Percentiles rank a stretch among this genome's conserved stretches.
phyloP scores from a whole-genome alignment of 2,797 vertebrate genomes.

The Lerista edwardsae region DNA sequence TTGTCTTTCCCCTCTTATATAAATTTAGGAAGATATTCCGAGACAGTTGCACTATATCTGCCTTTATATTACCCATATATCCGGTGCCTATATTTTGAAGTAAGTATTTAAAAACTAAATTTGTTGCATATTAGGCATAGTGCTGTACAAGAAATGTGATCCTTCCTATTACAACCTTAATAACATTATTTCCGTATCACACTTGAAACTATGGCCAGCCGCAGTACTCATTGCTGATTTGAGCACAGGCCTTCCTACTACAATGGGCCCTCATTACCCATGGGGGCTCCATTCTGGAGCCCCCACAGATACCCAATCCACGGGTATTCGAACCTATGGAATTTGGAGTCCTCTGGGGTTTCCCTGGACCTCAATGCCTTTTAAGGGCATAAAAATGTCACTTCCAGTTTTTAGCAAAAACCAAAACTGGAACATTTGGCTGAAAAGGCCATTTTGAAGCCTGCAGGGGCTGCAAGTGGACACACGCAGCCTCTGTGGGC shows the following conservation, averaged over 20 bases:
- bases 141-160: neutral
- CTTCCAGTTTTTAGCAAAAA: no score
- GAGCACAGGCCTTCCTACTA: neutral
- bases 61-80: slow-evolving; percentile 87
- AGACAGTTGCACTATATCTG: slow-evolving; percentile 88
- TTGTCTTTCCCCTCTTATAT: slow-evolving; percentile 9
- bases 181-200: neutral
- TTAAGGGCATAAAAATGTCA: no score
- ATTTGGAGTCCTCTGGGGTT: no score
- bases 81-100: slow-evolving; percentile 88
- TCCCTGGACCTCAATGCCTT: no score
- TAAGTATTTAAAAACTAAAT: slow-evolving; percentile 71
- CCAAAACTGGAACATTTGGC: no score
- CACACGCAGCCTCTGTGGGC: no score
- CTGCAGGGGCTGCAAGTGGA: no score
- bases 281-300: no score
- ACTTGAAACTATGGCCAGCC: neutral
- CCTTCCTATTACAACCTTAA: neutral
- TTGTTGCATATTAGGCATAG: neutral
- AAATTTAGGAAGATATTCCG: slow-evolving; percentile 85
- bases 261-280: no score
- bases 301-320: no score
- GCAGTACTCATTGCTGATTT: neutral
- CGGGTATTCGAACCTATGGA: no score
- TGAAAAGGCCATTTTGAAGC: no score